Percentiles rank a stretch among this genome's conserved stretches.
phyloP scores from a whole-genome alignment of 1,140 invertebrate species.

The Metopolophium dirhodum region DNA sequence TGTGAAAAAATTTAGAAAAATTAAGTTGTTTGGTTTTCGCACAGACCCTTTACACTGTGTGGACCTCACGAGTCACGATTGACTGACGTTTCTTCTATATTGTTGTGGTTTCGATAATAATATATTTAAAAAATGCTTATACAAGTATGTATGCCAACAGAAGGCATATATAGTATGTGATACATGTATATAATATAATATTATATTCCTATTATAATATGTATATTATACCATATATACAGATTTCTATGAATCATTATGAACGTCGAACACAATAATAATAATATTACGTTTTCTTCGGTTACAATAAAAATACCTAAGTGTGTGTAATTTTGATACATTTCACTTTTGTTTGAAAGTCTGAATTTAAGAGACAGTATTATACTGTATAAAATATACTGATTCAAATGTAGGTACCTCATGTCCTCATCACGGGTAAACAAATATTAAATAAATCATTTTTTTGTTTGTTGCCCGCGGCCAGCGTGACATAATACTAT shows the following conservation, averaged over 20 bases:
- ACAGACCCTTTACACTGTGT: background rate
- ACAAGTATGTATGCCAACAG: background rate
- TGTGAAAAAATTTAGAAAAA: background rate
- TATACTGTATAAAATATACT: no score
- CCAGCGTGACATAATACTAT: no score
- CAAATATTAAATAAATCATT: no score
- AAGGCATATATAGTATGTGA: no score
- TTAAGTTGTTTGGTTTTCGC: background rate
- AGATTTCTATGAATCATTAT: background rate
- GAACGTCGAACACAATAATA: background rate
- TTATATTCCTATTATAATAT: no score
- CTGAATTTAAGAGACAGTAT: background rate
- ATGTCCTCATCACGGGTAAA: no score
- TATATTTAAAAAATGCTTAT: background rate
- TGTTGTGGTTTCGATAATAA: background rate
- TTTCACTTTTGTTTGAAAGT: background rate
- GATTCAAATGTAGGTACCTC: no score
- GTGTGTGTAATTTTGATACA: background rate
- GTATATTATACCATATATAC: background rate
- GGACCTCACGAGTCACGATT: background rate
- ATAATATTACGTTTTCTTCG: background rate
- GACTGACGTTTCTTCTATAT: background rate
- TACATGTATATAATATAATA: no score
- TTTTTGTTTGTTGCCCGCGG: no score
- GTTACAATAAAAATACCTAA: background rate